Evolutionary conservation across 2,888 invertebrate genomes (phyloP).

Genomic region (Anthophora plumipes): DNA sequence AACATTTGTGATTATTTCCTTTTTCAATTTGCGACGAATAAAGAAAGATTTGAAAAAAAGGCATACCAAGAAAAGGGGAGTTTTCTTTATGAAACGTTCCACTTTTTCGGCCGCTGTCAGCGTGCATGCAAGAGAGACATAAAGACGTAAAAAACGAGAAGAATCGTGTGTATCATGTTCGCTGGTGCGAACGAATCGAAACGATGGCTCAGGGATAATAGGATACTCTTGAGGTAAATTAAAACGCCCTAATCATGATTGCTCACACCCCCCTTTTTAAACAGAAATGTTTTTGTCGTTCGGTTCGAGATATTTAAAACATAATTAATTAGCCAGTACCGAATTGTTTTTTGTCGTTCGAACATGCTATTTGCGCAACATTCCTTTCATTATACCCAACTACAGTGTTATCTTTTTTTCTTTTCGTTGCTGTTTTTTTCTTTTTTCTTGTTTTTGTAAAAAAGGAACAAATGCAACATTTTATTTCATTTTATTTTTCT

Average conservation of each 20-base stretch:
- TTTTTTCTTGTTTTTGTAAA: not conserved
- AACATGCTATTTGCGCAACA: not conserved
- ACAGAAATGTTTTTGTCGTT: not conserved
- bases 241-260: constrained; percentile 32
- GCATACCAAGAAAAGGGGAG: not conserved
- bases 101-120: constrained; percentile 22
- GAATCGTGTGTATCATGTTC: constrained; percentile 85
- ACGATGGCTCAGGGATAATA: constrained; percentile 86
- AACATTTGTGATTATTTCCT: not conserved
- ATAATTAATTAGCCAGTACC: no score
- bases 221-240: constrained; percentile 82
- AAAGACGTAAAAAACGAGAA: constrained; percentile 45
- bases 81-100: constrained; percentile 11
- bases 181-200: constrained; percentile 87
- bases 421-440: not conserved
- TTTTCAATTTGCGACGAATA: not conserved
- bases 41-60: constrained; percentile 6
- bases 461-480: not conserved
- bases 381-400: not conserved
- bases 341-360: not conserved
- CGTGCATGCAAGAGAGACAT: constrained; percentile 15
- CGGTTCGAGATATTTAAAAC: not conserved
- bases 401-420: not conserved
- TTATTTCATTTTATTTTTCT: no score
- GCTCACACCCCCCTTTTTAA: not conserved